These are phyloP conservation scores for Lanius collurio DNA, from an alignment of 2,113 vertebrate genomes.

Conservation along the genomic window DNA sequence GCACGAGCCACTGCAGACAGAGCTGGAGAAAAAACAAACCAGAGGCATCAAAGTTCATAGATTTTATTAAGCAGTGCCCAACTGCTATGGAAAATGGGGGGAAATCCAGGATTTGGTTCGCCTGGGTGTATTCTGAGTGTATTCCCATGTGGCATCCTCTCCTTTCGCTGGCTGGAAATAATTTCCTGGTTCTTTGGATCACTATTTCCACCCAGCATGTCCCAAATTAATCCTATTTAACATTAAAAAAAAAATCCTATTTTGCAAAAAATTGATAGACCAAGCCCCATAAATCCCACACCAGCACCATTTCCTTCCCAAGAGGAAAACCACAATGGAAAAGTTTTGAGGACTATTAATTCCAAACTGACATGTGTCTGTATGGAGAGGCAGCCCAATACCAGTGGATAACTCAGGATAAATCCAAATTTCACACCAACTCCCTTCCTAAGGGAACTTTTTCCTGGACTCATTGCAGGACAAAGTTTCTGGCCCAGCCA, in stretches of 20 bases:
- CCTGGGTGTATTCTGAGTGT: rapidly evolving
- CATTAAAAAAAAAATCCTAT: rapidly evolving
- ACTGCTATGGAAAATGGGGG: rapidly evolving
- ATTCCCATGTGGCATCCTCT: neutral
- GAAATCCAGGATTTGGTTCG: neutral
- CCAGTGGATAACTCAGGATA: neutral
- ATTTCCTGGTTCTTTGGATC: neutral
- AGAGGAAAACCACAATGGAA: neutral
- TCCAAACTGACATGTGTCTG: neutral
- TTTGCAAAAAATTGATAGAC: neutral
- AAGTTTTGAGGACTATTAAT: neutral
- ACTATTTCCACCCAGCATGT: neutral
- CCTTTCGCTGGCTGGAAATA: neutral
- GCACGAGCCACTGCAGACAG: neutral
- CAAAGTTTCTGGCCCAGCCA: neutral
- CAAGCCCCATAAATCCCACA: neutral
- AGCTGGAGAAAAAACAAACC: neutral
- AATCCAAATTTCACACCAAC: neutral
- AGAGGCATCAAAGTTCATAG: neutral
- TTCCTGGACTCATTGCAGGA: neutral
- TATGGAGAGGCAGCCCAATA: neutral
- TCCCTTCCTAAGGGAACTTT: neutral
- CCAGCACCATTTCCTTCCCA: rapidly evolving
- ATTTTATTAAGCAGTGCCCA: neutral
- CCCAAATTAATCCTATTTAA: neutral